Conservation (phyloP, 2,888 invertebrate species). For the Drosophila picticornis region DNA sequence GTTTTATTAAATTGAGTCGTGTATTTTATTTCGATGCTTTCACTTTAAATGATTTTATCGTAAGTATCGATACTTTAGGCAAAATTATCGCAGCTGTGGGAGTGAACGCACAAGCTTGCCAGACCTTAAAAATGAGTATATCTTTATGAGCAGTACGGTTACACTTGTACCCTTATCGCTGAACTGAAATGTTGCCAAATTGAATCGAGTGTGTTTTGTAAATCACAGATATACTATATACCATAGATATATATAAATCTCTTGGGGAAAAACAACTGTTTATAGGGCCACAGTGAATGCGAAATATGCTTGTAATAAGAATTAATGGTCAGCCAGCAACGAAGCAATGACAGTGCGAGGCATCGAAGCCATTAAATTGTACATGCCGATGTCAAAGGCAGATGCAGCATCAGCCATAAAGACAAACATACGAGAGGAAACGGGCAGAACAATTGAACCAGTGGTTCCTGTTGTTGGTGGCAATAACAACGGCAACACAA, state of each 20-base stretch:
- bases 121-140: slow-evolving; percentile 7
- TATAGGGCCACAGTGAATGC: slow-evolving; percentile 5
- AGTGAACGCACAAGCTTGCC: slow-evolving; percentile 17
- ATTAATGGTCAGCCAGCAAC: slow-evolving; percentile 34
- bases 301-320: slow-evolving; percentile 40
- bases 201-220: slow-evolving; percentile 53
- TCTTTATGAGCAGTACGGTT: slow-evolving; percentile 8
- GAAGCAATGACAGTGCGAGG: slow-evolving; percentile 78
- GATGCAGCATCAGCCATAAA: slow-evolving; percentile 60
- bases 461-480: slow-evolving; percentile 39
- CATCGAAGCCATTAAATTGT: slow-evolving; percentile 82
- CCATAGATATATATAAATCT: slow-evolving; percentile 17
- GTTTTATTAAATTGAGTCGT: background rate
- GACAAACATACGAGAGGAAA: slow-evolving; percentile 72
- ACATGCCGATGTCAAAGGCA: slow-evolving; percentile 63
- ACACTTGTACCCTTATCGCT: slow-evolving; percentile 47
- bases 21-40: background rate
- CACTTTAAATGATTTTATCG: background rate
- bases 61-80: slow-evolving; percentile 14
- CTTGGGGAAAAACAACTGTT: slow-evolving; percentile 1
- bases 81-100: slow-evolving; percentile 8
- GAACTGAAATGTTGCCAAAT: slow-evolving; percentile 49
- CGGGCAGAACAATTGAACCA: slow-evolving; percentile 47
- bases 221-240: slow-evolving; percentile 21
- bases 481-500: slow-evolving; percentile 56